Base-by-base conservation (phyloP, 2,797 vertebrate genomes). In the Rhadinocentrus ornatus region DNA sequence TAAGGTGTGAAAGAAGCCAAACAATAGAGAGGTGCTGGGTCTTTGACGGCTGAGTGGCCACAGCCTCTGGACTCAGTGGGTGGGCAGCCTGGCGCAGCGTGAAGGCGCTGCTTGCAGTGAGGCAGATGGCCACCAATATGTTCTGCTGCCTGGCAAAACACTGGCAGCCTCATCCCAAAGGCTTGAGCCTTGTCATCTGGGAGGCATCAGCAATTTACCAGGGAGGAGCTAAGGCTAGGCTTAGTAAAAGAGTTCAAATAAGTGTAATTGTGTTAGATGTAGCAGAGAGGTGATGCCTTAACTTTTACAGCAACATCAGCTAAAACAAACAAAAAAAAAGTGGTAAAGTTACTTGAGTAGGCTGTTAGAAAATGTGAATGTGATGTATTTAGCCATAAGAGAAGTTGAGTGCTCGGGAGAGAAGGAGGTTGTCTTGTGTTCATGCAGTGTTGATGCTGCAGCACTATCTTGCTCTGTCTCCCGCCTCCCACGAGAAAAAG, bases 41-140 rank as follows among this genome's bases (percentile, higher is more conserved):
- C 73, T 77, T 68, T 56, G 71, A 79, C 73, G 77, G 74, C 79
- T 67, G 63, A 69, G 78, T 26, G 29, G 60, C 57, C 62, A 20
- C 20, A 22, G 81, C 82, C 74, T 77, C 78, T 78, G 79, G 83
- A 75, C 62, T 66, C 67, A 50, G 82, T 79, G 75, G 86, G 88
- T 81, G 78, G 85, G 78, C 71, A 39, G 77, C 75, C 37, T 63
- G 66, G 74, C 72, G 7, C 74, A 59, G 72, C 56, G 82, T 80
- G 74, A 83, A 66, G 66, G 48, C 54, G 29, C 60, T 58, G 75
- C 82, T 82, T 16, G 57, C 74, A 74, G 81, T 86, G 75, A 83
- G 82, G 77, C 91, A 92, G 90, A 92, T 91, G 90, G 87, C 70
- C 70, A 58, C 76, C 85, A 90, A 91, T 91, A 91, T 89, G 88